Evolutionary conservation across 2,797 vertebrate genomes (phyloP).

Genomic region (Limosa lapponica): DNA sequence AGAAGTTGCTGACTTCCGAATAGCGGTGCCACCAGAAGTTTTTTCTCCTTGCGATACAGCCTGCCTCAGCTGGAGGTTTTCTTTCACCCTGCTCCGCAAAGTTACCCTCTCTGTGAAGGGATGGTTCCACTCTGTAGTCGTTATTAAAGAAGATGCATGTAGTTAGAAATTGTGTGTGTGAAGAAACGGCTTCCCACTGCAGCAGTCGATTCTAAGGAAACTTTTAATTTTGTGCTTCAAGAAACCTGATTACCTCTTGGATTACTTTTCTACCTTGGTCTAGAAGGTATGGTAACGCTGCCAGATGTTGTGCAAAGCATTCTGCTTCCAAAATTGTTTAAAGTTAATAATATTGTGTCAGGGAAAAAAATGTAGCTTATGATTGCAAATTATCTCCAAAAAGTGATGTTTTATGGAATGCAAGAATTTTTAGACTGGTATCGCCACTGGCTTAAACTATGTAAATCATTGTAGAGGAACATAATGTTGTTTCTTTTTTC

Average conservation of each 20-base stretch:
- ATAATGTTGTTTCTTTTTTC: not conserved
- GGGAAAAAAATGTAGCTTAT: not conserved
- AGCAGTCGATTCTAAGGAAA: slow-evolving; percentile 23
- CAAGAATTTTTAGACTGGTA: not conserved
- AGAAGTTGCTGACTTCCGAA: slow-evolving; percentile 16
- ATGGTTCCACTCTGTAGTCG: not conserved
- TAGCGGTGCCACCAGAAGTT: slow-evolving; percentile 8
- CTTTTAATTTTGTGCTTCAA: slow-evolving; percentile 36
- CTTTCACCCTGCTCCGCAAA: not conserved
- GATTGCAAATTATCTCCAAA: not conserved
- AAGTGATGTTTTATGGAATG: not conserved
- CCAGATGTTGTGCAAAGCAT: not conserved
- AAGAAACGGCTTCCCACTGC: not conserved
- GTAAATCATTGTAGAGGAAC: not conserved
- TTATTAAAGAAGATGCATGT: not conserved
- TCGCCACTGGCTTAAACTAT: not conserved
- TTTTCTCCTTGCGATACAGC: not conserved
- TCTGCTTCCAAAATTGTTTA: not conserved
- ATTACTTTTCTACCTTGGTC: slow-evolving; percentile 46
- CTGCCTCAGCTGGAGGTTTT: not conserved
- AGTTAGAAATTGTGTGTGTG: not conserved
- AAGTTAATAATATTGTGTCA: not conserved
- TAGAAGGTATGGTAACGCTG: slow-evolving; percentile 40
- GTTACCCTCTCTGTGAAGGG: not conserved
- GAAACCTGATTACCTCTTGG: slow-evolving; percentile 31